Percentiles rank a stretch among this genome's conserved stretches.
phyloP scores from a whole-genome alignment of 2,113 vertebrate species.

The Morone saxatilis region DNA sequence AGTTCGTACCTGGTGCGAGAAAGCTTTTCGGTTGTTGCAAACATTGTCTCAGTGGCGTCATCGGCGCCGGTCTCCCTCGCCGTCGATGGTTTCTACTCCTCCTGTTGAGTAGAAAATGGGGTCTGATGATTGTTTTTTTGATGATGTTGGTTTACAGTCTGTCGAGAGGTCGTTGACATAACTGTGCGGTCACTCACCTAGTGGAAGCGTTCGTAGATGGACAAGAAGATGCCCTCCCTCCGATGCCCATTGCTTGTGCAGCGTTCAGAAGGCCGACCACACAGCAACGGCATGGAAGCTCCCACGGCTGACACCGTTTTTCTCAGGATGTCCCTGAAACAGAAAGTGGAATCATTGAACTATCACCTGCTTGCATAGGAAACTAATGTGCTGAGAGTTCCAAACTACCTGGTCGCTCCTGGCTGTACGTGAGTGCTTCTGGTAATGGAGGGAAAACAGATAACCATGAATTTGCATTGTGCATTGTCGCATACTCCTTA shows the following conservation, averaged over 20 bases:
- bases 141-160: background rate
- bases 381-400: too few relatives aligned
- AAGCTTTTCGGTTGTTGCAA: conserved; percentile 87
- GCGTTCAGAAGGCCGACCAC: conserved; percentile 90
- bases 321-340: conserved; percentile 89
- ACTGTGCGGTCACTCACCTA: conserved; percentile 78
- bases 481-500: too few relatives aligned
- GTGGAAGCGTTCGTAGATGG: conserved; percentile 89
- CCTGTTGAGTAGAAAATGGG: conserved; percentile 80
- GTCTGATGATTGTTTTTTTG: background rate
- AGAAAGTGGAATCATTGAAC: background rate
- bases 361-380: too few relatives aligned
- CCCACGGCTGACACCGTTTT: conserved; percentile 93
- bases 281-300: conserved; percentile 93
- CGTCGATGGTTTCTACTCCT: conserved; percentile 93
- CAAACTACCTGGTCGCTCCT: too few relatives aligned
- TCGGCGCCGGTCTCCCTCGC: conserved; percentile 94
- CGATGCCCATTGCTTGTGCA: conserved; percentile 98
- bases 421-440: too few relatives aligned
- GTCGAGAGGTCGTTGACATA: background rate
- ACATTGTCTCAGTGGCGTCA: conserved; percentile 87
- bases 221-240: conserved; percentile 93
- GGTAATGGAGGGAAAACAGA: too few relatives aligned
- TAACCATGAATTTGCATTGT: too few relatives aligned
- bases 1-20: conserved; percentile 87